Base-by-base conservation (phyloP, 2,113 vertebrate genomes). In the Abramis brama region DNA sequence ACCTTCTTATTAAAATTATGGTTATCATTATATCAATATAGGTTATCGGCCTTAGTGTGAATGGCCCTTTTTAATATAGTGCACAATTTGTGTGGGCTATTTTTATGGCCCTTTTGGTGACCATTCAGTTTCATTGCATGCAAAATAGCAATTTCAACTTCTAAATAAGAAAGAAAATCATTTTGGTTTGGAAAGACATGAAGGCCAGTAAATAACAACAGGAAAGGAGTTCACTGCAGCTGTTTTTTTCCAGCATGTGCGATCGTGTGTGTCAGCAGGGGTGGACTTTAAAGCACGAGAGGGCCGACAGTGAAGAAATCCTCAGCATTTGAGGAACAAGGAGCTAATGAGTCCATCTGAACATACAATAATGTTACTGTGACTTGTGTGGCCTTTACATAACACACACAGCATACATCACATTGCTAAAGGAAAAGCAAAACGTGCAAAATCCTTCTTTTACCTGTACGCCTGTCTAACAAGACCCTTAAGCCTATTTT, bases 401-500 rank as follows among this genome's bases (percentile, higher is more conserved):
- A 55, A 77, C 47, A 17, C 47, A 2, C 71, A 73, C 21, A 45
- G 19, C 5, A 33, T 7, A 57, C 75, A 27, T 79, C 50, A 23
- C 25, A 30, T 17, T 12, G 17, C 60, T 62, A 25, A 52, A 82
- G 62, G 27, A 52, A 82, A 30, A 25, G 27, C 33, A 21, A 68
- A 52, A 68, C 43, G 52, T 82, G 62, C 60, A 50, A 82, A 82
- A 82, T 68, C 39, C n/a, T 66, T 47, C 19, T 33, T 68, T 52
- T 19, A 62, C 78, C 78, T 62, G 57, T 64, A 45, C 10, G 10
- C 33, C 25, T 68, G 39, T 68, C 79, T 82, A 43, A 27, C 59
- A 60, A 43, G 39, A 66, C 60, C 62, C 52, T n/a, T 60, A 60
- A 39, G 74, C 25, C 75, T 43, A 64, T n/a, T 80, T 79, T 68